Base-by-base conservation (phyloP, 2,113 vertebrate genomes). In the Prionailurus viverrinus region DNA sequence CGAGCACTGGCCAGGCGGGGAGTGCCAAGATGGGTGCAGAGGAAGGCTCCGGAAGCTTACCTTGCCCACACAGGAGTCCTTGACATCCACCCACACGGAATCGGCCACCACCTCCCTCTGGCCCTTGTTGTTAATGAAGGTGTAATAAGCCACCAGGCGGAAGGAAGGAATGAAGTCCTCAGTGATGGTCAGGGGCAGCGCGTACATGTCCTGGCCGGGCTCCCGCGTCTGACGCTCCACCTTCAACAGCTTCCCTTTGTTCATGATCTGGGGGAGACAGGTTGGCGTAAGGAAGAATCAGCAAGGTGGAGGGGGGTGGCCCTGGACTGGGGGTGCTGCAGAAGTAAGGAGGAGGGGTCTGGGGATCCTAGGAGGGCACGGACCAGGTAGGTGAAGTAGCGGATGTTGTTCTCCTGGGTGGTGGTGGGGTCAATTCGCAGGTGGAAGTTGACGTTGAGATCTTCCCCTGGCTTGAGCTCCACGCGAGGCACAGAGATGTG, bases 141-240 rank as follows among this genome's bases (percentile, higher is more conserved):
- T 94, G 97, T 99, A 99, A 39, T 99, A 99, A 0, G 99, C 99
- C 97, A 99, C 99, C 0, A 99, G 16, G 1, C 99, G 99, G 98
- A 99, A 99, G 1, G 99, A 99, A 0, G 99, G 99, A 92, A 99
- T 99, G 98, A 99, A 99, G 2, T 99, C 98, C 0, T 98, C 0
- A 0, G 99, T 99, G 97, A 99, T 96, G 0, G 51, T 66, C 92
- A 99, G 31, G 0, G 89, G 66, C 71, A 99, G 76, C 1, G 69
- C 98, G 51, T 51, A 98, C 92, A 99, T 45, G 12, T 92, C 68
- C 97, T 99, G 99, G 9, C 98, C 99, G 0, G 2, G 1, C 31
- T 98, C 95, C 1, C 95, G 98, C 0, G 0, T 13, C 69, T 99
- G 98, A 3, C 98, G 98, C 0, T 97, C 98, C 0, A 41, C 98